Percentiles rank a stretch among this genome's conserved stretches.
Conservation (phyloP, 2,113 vertebrate species). For the Mus pahari region DNA sequence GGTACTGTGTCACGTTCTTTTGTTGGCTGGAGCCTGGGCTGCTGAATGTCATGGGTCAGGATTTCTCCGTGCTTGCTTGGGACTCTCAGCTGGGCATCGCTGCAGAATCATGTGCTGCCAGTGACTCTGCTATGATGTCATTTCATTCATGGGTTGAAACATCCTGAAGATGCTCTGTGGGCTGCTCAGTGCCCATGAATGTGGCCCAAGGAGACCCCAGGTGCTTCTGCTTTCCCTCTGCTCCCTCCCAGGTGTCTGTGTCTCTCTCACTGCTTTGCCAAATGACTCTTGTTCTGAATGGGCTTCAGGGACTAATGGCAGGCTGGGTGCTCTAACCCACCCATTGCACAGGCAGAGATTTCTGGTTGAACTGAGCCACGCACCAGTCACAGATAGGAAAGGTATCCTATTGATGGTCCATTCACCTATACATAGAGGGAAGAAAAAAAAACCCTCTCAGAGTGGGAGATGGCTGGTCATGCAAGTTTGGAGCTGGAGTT, state of each 20-base stretch:
- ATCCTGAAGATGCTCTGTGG: background rate
- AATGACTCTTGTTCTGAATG: background rate
- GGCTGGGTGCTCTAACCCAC: fast-evolving
- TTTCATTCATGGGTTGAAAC: background rate
- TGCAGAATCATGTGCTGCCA: background rate
- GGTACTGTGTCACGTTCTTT: fast-evolving
- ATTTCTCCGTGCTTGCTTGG: background rate
- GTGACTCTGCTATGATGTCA: background rate
- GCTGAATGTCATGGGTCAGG: fast-evolving
- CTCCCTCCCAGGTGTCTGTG: fast-evolving
- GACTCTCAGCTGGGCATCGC: background rate
- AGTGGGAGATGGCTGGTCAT: no score
- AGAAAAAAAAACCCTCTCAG: background rate
- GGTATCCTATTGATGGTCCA: background rate
- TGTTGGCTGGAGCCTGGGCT: background rate
- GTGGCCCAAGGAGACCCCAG: background rate
- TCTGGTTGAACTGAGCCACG: background rate
- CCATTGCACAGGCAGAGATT: background rate
- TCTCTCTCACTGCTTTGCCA: background rate
- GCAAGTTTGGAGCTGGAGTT: background rate
- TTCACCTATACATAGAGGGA: background rate
- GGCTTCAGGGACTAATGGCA: background rate
- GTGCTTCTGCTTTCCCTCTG: background rate
- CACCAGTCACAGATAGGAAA: background rate
- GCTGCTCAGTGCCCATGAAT: background rate